phyloP scores from a whole-genome alignment of 2,888 invertebrate species.

The Atethmia centrago region DNA sequence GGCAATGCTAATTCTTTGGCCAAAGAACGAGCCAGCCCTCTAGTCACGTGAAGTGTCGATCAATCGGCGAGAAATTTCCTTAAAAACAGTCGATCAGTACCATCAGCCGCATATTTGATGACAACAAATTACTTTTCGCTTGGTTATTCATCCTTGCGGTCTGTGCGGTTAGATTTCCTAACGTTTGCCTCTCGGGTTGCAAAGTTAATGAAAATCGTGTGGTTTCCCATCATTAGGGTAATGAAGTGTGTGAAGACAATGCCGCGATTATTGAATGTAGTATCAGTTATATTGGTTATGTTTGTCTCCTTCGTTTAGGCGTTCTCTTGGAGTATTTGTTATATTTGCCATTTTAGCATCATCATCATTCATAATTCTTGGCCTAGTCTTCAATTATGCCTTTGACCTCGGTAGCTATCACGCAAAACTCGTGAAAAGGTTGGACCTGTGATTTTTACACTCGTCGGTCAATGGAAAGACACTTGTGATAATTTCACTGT shows the following conservation, averaged over 20 bases:
- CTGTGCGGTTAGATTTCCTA: conserved; percentile 35
- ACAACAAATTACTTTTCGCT: conserved; percentile 37
- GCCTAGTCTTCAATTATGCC: not conserved
- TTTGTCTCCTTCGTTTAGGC: not conserved
- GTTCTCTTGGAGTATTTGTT: not conserved
- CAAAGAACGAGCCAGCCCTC: too few relatives aligned
- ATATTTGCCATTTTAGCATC: not conserved
- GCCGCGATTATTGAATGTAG: conserved; percentile 36
- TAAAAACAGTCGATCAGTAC: conserved; percentile 9
- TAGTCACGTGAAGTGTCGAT: too few relatives aligned
- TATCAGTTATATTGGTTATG: conserved; percentile 12
- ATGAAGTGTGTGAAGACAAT: conserved; percentile 49
- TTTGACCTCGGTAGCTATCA: not conserved
- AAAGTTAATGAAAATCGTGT: conserved; percentile 37
- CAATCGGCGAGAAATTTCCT: too few relatives aligned
- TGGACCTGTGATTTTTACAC: too few relatives aligned
- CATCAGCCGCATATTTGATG: conserved; percentile 7
- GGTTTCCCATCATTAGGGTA: conserved; percentile 50
- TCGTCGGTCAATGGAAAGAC: too few relatives aligned
- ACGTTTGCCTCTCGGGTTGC: conserved; percentile 28
- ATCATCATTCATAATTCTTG: not conserved
- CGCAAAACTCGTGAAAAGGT: too few relatives aligned
- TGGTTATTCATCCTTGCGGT: conserved; percentile 35
- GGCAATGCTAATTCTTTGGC: too few relatives aligned
- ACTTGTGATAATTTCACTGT: not conserved